phyloP scores from a whole-genome alignment of 2,113 vertebrate genomes.

The Hymenochirus boettgeri region DNA sequence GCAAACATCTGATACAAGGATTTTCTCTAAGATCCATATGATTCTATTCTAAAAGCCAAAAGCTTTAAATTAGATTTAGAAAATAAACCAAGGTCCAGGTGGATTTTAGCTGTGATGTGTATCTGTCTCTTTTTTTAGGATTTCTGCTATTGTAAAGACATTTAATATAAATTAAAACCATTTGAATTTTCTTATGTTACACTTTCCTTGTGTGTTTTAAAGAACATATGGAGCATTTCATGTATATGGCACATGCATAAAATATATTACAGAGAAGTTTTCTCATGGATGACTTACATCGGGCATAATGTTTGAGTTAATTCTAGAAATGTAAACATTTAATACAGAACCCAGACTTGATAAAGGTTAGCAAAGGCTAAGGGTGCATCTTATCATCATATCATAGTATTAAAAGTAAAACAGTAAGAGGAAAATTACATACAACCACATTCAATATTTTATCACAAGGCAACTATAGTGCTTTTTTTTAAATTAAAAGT shows the following conservation, averaged over 20 bases:
- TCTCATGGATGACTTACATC: not conserved
- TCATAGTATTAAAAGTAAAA: no score
- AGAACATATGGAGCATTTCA: slow-evolving; percentile 12
- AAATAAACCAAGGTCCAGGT: slow-evolving; percentile 22
- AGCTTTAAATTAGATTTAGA: slow-evolving; percentile 13
- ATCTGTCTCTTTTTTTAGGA: slow-evolving; percentile 3
- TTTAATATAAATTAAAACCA: slow-evolving; percentile 26
- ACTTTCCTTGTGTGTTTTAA: slow-evolving; percentile 4
- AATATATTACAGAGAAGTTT: not conserved
- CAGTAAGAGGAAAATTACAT: no score
- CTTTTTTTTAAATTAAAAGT: no score
- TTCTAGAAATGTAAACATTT: not conserved
- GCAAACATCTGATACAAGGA: slow-evolving; percentile 17
- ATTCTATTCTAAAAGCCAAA: slow-evolving; percentile 19
- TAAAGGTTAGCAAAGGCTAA: no score
- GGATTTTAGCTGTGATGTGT: slow-evolving; percentile 22
- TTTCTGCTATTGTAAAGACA: slow-evolving; percentile 5
- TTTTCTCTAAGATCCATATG: slow-evolving; percentile 14
- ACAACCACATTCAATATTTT: no score
- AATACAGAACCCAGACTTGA: not conserved
- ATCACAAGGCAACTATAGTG: no score
- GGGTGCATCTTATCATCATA: no score
- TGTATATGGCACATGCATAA: not conserved
- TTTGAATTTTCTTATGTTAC: slow-evolving; percentile 8
- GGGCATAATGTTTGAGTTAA: not conserved